Percentiles rank a stretch among this genome's conserved stretches.
Conservation (phyloP, 2,888 invertebrate species). For the Mongoloraphidia duomilia region DNA sequence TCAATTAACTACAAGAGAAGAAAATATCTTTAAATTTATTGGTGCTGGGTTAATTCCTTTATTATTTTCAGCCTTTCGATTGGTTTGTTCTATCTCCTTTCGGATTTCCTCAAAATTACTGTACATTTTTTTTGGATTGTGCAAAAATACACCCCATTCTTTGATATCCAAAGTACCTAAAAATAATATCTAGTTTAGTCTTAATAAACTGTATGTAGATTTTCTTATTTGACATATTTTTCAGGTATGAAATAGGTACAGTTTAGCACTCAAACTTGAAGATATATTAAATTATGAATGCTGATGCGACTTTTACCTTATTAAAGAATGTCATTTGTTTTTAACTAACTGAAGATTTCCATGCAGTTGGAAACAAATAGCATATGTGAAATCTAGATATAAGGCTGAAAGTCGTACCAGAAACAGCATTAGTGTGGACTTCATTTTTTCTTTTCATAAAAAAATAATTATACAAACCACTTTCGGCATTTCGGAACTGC, state of each 20-base stretch:
- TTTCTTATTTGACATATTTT: too few relatives aligned
- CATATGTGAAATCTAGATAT: too few relatives aligned
- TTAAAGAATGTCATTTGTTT: too few relatives aligned
- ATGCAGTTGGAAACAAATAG: too few relatives aligned
- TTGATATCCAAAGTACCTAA: conserved; percentile 69
- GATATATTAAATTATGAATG: too few relatives aligned
- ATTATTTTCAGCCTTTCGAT: conserved; percentile 84
- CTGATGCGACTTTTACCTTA: too few relatives aligned
- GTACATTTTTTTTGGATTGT: conserved; percentile 76
- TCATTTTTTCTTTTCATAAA: conserved; percentile 1
- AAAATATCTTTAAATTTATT: conserved; percentile 92
- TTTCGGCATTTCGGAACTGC: conserved; percentile 71
- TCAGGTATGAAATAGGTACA: too few relatives aligned
- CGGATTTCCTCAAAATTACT: conserved; percentile 86
- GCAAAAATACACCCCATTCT: conserved; percentile 95
- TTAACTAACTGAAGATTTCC: too few relatives aligned
- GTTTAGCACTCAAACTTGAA: too few relatives aligned
- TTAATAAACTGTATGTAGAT: too few relatives aligned
- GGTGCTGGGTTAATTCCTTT: conserved; percentile 94
- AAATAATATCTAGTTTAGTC: conserved; percentile 19
- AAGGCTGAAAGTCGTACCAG: too few relatives aligned
- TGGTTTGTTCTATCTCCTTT: conserved; percentile 84
- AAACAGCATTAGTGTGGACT: too few relatives aligned
- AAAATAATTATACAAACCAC: conserved; percentile 42
- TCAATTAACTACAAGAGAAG: conserved; percentile 85